A percentile compares a stretch with the other conserved stretches of the same genome.
phyloP scores from a whole-genome alignment of 1,140 invertebrate genomes.

The Hyles euphorbiae region DNA sequence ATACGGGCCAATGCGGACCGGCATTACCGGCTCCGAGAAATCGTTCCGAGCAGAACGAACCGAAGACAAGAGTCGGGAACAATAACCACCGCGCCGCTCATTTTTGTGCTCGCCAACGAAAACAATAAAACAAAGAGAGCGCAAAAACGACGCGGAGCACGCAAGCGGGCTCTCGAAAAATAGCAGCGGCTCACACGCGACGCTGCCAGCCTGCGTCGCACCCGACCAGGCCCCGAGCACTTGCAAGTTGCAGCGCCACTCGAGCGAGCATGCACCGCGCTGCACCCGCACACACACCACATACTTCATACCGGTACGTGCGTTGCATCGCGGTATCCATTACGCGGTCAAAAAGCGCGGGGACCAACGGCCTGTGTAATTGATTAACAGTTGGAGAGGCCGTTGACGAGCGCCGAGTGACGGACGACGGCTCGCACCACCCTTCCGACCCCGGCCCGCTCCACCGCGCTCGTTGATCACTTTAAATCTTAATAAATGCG shows the following conservation, averaged over 20 bases:
- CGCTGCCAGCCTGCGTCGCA: slow-evolving; percentile 31
- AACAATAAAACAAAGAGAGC: slow-evolving; percentile 61
- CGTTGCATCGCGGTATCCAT: slow-evolving; percentile 57
- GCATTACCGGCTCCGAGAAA: slow-evolving; percentile 33
- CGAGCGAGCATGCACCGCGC: slow-evolving; percentile 35
- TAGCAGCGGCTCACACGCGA: slow-evolving; percentile 43
- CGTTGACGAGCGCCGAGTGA: slow-evolving; percentile 23
- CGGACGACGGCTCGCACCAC: slow-evolving; percentile 1
- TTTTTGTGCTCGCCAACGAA: slow-evolving; percentile 48
- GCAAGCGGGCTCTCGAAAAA: slow-evolving; percentile 55
- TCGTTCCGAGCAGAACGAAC: slow-evolving; percentile 26
- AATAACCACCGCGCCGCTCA: slow-evolving; percentile 48
- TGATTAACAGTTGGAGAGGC: slow-evolving; percentile 59
- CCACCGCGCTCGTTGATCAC: slow-evolving; percentile 26
- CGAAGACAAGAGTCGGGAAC: slow-evolving; percentile 44
- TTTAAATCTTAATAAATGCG: slow-evolving; percentile 55
- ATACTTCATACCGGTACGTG: slow-evolving; percentile 55
- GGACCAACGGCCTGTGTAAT: slow-evolving; percentile 62
- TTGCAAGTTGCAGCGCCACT: slow-evolving; percentile 49
- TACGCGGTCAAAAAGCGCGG: slow-evolving; percentile 61
- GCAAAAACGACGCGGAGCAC: slow-evolving; percentile 49
- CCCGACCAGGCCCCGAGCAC: slow-evolving; percentile 21
- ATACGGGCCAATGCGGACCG: slow-evolving; percentile 28
- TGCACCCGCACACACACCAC: slow-evolving; percentile 35
- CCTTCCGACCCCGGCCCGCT: slow-evolving; percentile 1